Evolutionary conservation across 2,888 invertebrate species (phyloP).

Genomic region (Cantharis rustica): DNA sequence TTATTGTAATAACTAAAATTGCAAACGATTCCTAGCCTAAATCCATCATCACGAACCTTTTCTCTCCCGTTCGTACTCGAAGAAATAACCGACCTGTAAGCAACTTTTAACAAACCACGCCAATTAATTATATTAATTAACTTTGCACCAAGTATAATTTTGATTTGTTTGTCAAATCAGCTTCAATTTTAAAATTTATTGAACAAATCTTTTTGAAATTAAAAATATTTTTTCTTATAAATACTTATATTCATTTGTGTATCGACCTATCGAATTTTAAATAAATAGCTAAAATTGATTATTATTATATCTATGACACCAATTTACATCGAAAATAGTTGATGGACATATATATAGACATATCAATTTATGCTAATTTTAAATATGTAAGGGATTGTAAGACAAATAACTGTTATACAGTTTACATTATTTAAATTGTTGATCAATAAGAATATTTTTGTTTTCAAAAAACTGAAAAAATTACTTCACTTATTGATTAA

Average conservation of each 20-base stretch:
- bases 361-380: conserved; percentile 14
- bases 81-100: background rate
- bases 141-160: background rate
- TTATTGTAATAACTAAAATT: background rate
- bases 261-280: background rate
- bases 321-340: background rate
- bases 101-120: background rate
- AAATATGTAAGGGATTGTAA: conserved; percentile 4
- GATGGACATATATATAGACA: conserved; percentile 5
- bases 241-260: background rate
- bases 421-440: background rate
- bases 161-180: background rate
- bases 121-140: background rate
- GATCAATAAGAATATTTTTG: background rate
- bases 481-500: background rate
- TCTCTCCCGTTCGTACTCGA: background rate
- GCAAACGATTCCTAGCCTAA: background rate
- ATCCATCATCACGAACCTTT: background rate
- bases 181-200: background rate
- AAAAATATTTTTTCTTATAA: background rate
- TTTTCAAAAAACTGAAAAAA: background rate
- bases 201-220: background rate
- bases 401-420: conserved; percentile 9
- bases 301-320: conserved; percentile 3
- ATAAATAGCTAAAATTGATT: background rate